phyloP scores from a whole-genome alignment of 1,140 invertebrate species.

The Drosophila malerkotliana region DNA sequence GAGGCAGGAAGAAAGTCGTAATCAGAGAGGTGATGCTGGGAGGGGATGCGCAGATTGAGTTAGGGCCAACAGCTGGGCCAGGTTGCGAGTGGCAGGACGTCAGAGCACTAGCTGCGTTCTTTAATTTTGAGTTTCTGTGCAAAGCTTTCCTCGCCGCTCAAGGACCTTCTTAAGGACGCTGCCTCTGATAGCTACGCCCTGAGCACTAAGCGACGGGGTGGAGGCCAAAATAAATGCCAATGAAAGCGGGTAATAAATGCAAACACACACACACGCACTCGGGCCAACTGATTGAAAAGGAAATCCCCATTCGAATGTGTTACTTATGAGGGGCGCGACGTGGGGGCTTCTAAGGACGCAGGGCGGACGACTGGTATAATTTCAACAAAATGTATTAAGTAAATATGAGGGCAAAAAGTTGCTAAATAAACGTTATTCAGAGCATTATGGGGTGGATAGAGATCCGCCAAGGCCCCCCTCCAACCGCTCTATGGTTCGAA shows the following conservation, averaged over 20 bases:
- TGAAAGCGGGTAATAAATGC: slow-evolving; percentile 78
- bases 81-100: not conserved
- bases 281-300: slow-evolving; percentile 55
- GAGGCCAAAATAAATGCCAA: slow-evolving; percentile 73
- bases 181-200: slow-evolving; percentile 18
- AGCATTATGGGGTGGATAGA: slow-evolving; percentile 3
- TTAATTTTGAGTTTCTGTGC: slow-evolving; percentile 32
- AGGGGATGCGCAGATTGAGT: slow-evolving; percentile 23
- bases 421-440: slow-evolving; percentile 75
- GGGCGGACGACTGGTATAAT: slow-evolving; percentile 56
- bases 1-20: slow-evolving; percentile 30
- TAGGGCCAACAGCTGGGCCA: slow-evolving; percentile 37
- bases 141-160: slow-evolving; percentile 1
- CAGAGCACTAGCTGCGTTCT: slow-evolving; percentile 7
- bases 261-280: slow-evolving; percentile 46
- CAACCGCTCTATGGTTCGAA: slow-evolving; percentile 27
- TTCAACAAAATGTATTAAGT: slow-evolving; percentile 80
- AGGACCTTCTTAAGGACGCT: slow-evolving; percentile 24
- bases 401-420: slow-evolving; percentile 68
- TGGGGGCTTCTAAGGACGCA: slow-evolving; percentile 11
- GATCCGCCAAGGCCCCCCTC: slow-evolving; percentile 2
- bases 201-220: slow-evolving; percentile 47
- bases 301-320: slow-evolving; percentile 67
- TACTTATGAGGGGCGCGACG: slow-evolving; percentile 64
- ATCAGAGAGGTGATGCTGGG: slow-evolving; percentile 13